Evolutionary conservation across 2,113 vertebrate species (phyloP), one percentile per base, ranked within the genome.

Genomic region (Chitala chitala): DNA sequence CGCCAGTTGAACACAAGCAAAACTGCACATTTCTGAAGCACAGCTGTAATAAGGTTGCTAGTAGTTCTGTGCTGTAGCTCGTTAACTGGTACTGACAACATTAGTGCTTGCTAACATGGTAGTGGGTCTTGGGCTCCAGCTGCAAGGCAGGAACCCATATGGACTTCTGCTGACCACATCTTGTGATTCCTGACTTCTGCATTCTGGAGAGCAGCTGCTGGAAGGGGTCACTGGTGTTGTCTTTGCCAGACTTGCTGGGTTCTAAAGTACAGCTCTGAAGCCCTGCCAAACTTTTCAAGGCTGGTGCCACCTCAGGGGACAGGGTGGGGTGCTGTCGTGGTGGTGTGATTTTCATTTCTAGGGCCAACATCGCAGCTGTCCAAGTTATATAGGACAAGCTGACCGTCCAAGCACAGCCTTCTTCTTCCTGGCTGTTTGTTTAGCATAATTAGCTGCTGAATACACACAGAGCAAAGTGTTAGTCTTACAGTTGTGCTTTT

Each of bases 11-110:
- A n/a, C n/a, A n/a, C n/a, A n/a, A n/a, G n/a, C n/a, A n/a, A n/a
- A n/a, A n/a, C n/a, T n/a, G n/a, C n/a, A n/a, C n/a, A n/a, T n/a
- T n/a, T n/a, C n/a, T n/a, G n/a, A n/a, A n/a, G n/a, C n/a, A n/a
- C n/a, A n/a, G n/a, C n/a, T n/a, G n/a, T n/a, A n/a, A n/a, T n/a
- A n/a, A n/a, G n/a, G 44, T 36, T 38, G 33, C 46, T 15, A 61
- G 46, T 63, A 65, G 46, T 50, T 46, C 24, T 29, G 61, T 22
- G 42, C 13, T 36, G 46, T 63, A 31, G 38, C 48, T 69, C 31
- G 56, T 64, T 56, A 48, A 46, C 24, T 78, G 40, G 63, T 72
- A 58, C 70, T 71, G 53, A 51, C 69, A 70, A 59, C 53, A 40
- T 50, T 69, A 38, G 4, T 9, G 8, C 13, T 20, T 38, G 46